Conservation (phyloP, 2,113 vertebrate species). For the Laterallus jamaicensis region DNA sequence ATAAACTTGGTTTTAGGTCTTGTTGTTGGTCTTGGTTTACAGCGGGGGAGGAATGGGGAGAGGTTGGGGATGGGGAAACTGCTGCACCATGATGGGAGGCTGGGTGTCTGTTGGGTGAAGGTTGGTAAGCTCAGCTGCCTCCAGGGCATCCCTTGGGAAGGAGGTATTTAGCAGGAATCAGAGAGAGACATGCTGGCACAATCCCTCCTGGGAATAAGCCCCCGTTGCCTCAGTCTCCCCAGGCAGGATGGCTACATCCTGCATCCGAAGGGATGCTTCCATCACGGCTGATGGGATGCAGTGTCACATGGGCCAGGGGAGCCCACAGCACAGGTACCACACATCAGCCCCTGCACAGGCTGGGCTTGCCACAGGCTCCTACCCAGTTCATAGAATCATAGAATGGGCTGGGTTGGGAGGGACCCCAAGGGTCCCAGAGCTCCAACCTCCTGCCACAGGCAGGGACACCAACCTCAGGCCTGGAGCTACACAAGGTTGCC, state of each 20-base stretch:
- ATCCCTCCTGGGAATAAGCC: background rate
- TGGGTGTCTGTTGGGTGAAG: too few species aligned
- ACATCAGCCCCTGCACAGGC: rapidly evolving
- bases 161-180: background rate
- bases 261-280: rapidly evolving
- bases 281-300: rapidly evolving
- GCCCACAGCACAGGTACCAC: background rate
- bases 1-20: conserved; percentile 21
- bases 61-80: background rate
- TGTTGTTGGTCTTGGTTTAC: background rate
- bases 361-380: background rate
- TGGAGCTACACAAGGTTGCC: too few species aligned
- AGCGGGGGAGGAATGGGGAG: background rate
- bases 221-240: conserved; percentile 1
- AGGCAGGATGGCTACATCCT: rapidly evolving
- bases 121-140: background rate
- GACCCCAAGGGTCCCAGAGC: too few species aligned
- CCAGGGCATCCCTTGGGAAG: background rate
- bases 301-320: background rate
- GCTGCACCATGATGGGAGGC: background rate
- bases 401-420: too few species aligned
- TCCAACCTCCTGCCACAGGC: too few species aligned
- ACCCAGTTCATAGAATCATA: rapidly evolving
- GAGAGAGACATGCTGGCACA: background rate
- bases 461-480: too few species aligned